These are phyloP conservation scores for Cheilosia soror DNA, from an alignment of 2,888 invertebrate genomes.

Conservation along the genomic window DNA sequence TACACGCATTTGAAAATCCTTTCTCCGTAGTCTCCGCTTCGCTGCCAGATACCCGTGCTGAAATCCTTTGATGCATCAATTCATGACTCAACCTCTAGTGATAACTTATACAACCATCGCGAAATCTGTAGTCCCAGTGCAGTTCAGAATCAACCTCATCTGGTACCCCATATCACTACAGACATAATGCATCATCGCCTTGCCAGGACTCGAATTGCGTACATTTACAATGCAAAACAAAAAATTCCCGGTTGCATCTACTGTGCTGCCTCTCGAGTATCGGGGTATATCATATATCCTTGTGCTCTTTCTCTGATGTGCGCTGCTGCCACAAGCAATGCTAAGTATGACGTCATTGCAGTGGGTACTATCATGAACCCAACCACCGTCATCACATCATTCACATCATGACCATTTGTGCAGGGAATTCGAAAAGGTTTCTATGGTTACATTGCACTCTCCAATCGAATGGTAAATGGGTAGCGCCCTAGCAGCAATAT, in stretches of 20 bases:
- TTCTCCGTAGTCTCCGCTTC: slow-evolving; percentile 5
- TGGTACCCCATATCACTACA: slow-evolving; percentile 18
- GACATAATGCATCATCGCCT: slow-evolving; percentile 51
- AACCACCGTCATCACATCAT: background rate
- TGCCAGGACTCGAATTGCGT: slow-evolving; percentile 47
- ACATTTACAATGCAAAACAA: slow-evolving; percentile 26
- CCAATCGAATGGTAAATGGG: slow-evolving; percentile 28
- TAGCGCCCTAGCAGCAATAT: slow-evolving; percentile 28
- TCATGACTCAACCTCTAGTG: slow-evolving; percentile 37
- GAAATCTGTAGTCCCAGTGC: slow-evolving; percentile 34
- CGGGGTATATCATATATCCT: slow-evolving; percentile 24
- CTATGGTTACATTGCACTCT: slow-evolving; percentile 46
- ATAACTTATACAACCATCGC: slow-evolving; percentile 42
- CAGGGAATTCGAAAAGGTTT: slow-evolving; percentile 31
- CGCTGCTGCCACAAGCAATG: slow-evolving; percentile 52
- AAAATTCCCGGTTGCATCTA: slow-evolving; percentile 24
- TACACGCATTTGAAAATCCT: slow-evolving; percentile 25
- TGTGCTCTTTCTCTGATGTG: slow-evolving; percentile 31
- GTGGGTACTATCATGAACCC: background rate
- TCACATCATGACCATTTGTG: slow-evolving; percentile 16
- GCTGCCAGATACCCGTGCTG: slow-evolving; percentile 13
- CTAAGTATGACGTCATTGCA: slow-evolving; percentile 62
- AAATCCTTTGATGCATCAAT: slow-evolving; percentile 45
- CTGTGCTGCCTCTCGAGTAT: slow-evolving; percentile 2
- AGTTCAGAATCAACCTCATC: slow-evolving; percentile 54